These are phyloP conservation scores for Enteromius unitaeniatus DNA, from an alignment of 2,797 vertebrate species.

Conservation along the genomic window DNA sequence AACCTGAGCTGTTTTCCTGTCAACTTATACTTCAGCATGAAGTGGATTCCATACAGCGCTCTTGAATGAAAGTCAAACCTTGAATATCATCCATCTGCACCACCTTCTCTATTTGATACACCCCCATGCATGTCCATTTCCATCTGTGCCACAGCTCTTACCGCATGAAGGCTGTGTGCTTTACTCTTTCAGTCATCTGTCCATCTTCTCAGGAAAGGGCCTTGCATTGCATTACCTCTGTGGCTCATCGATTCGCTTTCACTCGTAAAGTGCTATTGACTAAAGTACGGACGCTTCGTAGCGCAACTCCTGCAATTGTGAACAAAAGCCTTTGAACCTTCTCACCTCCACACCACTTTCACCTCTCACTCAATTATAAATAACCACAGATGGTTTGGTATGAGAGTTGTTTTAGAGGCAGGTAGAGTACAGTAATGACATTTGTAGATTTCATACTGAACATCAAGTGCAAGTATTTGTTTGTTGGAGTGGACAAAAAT, in stretches of 20 bases:
- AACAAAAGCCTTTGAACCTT: constrained; percentile 18
- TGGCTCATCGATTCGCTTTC: constrained; percentile 77
- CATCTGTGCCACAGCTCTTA: constrained; percentile 2
- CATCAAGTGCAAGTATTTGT: neutral
- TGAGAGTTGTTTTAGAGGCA: neutral
- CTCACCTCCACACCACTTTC: constrained; percentile 17
- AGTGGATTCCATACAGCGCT: constrained; percentile 19
- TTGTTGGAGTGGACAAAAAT: neutral
- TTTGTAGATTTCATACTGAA: neutral
- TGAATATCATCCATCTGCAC: constrained; percentile 31
- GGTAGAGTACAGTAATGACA: neutral
- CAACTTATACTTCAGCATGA: constrained; percentile 52
- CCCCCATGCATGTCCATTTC: constrained; percentile 25
- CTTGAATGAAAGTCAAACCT: constrained; percentile 22
- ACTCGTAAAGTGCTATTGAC: constrained; percentile 81
- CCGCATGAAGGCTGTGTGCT: constrained; percentile 36
- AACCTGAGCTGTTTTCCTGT: constrained; percentile 34
- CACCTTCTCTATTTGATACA: constrained; percentile 1
- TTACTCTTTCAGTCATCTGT: constrained; percentile 57
- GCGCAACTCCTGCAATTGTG: constrained; percentile 57
- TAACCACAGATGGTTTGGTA: neutral
- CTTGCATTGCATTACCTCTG: constrained; percentile 73
- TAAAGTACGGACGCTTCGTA: constrained; percentile 69
- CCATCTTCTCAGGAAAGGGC: constrained; percentile 54
- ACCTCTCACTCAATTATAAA: constrained; percentile 8